phyloP scores from a whole-genome alignment of 1,140 invertebrate genomes.

The Pogonognathellus flavescens region DNA sequence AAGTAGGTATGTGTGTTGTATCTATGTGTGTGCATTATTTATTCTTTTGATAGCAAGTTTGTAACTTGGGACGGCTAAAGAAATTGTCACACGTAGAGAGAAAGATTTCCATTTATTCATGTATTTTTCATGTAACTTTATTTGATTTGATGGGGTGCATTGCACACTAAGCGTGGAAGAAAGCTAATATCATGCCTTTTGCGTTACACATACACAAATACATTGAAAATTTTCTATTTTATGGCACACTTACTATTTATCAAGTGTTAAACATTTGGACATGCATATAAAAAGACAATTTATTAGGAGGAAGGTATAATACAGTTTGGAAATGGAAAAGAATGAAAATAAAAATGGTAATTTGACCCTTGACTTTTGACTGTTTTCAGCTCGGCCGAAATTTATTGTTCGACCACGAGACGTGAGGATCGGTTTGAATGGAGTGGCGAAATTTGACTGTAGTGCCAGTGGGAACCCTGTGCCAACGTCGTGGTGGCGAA shows the following conservation, averaged over 20 bases:
- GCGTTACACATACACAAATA: too few species aligned
- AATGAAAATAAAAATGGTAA: neutral
- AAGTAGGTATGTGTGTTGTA: constrained; percentile 15
- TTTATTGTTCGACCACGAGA: constrained; percentile 85
- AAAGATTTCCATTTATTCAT: constrained; percentile 49
- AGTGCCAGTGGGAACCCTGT: constrained; percentile 85
- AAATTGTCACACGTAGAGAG: constrained; percentile 44
- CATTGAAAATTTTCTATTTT: too few species aligned
- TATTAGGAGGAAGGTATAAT: neutral
- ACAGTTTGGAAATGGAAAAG: neutral
- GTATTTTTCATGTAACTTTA: constrained; percentile 25
- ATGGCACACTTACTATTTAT: too few species aligned
- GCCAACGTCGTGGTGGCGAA: constrained; percentile 90
- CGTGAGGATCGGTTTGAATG: constrained; percentile 81
- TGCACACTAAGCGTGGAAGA: too few species aligned
- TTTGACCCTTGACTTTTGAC: constrained; percentile 47
- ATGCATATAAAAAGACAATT: neutral
- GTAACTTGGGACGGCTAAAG: constrained; percentile 37
- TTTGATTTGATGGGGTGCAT: neutral
- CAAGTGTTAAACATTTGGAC: neutral
- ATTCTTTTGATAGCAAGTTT: constrained; percentile 57
- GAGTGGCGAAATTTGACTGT: constrained; percentile 85
- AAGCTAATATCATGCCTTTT: too few species aligned
- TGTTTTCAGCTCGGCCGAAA: constrained; percentile 79
- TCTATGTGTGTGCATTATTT: constrained; percentile 47